A percentile compares a stretch with the other conserved stretches of the same genome.
Conservation (phyloP, 2,113 vertebrate species). For the Gadus macrocephalus region DNA sequence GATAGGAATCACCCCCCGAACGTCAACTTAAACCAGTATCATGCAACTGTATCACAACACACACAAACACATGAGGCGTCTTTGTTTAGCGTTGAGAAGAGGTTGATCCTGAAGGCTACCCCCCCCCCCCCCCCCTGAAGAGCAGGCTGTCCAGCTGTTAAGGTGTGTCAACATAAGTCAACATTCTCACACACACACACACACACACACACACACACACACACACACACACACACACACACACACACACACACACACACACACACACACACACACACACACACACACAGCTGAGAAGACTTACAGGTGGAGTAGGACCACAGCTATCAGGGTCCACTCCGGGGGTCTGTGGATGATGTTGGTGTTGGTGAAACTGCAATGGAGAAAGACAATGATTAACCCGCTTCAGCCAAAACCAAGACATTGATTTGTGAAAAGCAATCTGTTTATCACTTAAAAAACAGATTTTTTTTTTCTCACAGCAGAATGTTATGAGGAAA, state of each 20-base stretch:
- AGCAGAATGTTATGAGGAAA: neutral
- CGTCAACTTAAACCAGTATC: too few relatives aligned
- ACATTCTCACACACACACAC: neutral
- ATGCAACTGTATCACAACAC: too few relatives aligned
- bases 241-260: constrained; percentile 9
- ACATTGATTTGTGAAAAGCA: neutral
- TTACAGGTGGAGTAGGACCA: constrained; percentile 73
- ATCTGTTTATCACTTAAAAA: neutral
- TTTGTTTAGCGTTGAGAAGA: too few relatives aligned
- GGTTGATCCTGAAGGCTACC: too few relatives aligned
- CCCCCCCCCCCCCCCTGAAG: neutral
- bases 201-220: too few relatives aligned
- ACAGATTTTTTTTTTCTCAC: neutral
- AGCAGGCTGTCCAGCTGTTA: constrained; percentile 32
- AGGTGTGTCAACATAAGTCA: neutral
- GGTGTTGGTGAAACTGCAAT: constrained; percentile 64
- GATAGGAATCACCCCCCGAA: too few relatives aligned
- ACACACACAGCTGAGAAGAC: constrained; percentile 37
- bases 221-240: constrained; percentile 26
- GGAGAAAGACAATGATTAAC: neutral
- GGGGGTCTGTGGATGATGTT: constrained; percentile 73
- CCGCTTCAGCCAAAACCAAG: neutral
- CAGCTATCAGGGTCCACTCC: constrained; percentile 70
- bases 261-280: constrained; percentile 8
- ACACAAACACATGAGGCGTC: too few relatives aligned